Evolutionary conservation across 2,797 vertebrate genomes (phyloP).

Genomic region (Helostoma temminkii): DNA sequence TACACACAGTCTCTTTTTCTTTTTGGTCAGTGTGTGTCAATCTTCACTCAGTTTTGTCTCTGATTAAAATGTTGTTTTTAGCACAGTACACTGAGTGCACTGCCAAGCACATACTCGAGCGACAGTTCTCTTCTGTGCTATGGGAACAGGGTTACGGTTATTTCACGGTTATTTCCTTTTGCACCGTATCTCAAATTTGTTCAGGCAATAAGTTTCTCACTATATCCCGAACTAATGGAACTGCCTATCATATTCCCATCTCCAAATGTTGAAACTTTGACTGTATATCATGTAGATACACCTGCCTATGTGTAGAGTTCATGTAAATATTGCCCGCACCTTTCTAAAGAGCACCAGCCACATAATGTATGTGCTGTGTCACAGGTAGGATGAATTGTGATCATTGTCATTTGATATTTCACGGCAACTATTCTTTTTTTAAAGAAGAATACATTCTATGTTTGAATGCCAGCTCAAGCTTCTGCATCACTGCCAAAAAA

Average conservation of each 20-base stretch:
- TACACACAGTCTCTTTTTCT: neutral
- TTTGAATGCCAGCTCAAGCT: slow-evolving; percentile 44
- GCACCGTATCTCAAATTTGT: slow-evolving; percentile 40
- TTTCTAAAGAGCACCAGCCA: slow-evolving; percentile 58
- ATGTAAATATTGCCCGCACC: slow-evolving; percentile 49
- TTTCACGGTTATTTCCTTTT: slow-evolving; percentile 58
- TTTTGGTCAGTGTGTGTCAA: slow-evolving; percentile 6
- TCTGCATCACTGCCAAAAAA: slow-evolving; percentile 43
- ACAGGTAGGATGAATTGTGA: slow-evolving; percentile 38
- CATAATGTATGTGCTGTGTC: slow-evolving; percentile 34
- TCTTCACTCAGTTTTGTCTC: slow-evolving; percentile 14
- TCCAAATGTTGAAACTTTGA: slow-evolving; percentile 42
- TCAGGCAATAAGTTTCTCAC: slow-evolving; percentile 27
- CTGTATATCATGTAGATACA: slow-evolving; percentile 27
- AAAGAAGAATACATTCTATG: slow-evolving; percentile 19
- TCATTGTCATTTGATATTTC: slow-evolving; percentile 40
- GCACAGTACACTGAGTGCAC: slow-evolving; percentile 19
- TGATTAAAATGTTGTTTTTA: slow-evolving; percentile 39
- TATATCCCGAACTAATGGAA: slow-evolving; percentile 31
- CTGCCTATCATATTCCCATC: slow-evolving; percentile 27
- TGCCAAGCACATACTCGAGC: slow-evolving; percentile 13
- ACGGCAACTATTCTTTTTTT: slow-evolving; percentile 18
- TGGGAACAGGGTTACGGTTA: slow-evolving; percentile 21
- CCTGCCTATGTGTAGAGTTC: slow-evolving; percentile 23
- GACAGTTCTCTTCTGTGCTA: slow-evolving; percentile 24